Evolutionary conservation across 2,888 invertebrate genomes (phyloP), one percentile per base, ranked within the genome.

Genomic region (Himalopsyche tibetana): DNA sequence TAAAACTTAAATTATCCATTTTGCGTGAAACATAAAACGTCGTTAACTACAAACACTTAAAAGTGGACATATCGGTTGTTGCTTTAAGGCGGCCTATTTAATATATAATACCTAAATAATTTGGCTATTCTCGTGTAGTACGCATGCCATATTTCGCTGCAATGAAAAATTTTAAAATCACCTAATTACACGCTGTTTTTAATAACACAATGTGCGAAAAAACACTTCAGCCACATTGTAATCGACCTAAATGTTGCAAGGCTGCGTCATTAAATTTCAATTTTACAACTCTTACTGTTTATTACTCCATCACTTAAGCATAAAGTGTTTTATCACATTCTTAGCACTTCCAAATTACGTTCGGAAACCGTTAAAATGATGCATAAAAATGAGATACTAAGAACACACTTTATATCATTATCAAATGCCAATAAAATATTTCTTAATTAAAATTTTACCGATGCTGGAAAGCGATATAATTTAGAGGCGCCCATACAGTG

Each of bases 241-340:
- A 19, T 63, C 63, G 63, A 63, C 63, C 63, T 63, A 63, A 63
- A 63, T 63, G n/a, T 28, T 15, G 63, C 63, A 8, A 63, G 9
- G 28, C 63, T 63, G 63, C 28, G 63, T 19, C 63, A 63, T 63
- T 63, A 63, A 63, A 28, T 63, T 63, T 63, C 63, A 63, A 63
- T 63, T 63, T 63, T 63, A 63, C 63, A 63, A 19, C 63, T 11
- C 63, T 19, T 6, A 15, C 51, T n/a, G 63, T 63, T 63, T 63
- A 63, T 63, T 63, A 63, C 63, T 28, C n/a, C 8, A 63, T 63
- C 63, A 63, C 28, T 63, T 63, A 19, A 15, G 63, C 63, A 19
- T 19, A 28, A 19, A 63, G 63, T 63, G 19, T 63, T 63, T 63
- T 63, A 63, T 63, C 63, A 63, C 63, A 63, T 63, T 63, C 63